Conservation (phyloP, 2,888 invertebrate genomes). For the Ochropleura leucogaster region DNA sequence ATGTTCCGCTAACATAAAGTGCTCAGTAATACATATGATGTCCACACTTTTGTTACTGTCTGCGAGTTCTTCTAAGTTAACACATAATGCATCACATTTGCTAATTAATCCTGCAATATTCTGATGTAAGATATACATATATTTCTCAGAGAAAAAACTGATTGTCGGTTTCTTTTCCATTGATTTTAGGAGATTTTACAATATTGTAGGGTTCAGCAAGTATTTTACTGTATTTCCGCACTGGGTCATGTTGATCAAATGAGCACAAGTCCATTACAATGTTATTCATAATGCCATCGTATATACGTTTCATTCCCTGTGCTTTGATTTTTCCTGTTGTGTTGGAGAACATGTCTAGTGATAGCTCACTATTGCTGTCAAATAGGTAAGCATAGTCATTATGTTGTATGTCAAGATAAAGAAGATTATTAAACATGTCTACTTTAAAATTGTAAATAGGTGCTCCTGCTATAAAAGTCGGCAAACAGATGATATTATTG, state of each 20-base stretch:
- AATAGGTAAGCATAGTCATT: conserved; percentile 4
- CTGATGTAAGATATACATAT: conserved; percentile 7
- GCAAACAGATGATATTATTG: conserved; percentile 1
- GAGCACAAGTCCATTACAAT: background rate
- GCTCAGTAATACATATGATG: background rate
- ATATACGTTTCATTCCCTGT: background rate
- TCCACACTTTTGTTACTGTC: background rate
- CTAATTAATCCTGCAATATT: conserved; percentile 7
- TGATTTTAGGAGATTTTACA: background rate
- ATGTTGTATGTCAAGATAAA: background rate
- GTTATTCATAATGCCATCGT: background rate
- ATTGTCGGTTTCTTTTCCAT: conserved; percentile 1
- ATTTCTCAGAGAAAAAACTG: conserved; percentile 18
- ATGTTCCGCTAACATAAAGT: background rate
- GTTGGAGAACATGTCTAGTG: conserved; percentile 4
- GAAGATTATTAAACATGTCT: conserved; percentile 1
- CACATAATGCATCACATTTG: conserved; percentile 1
- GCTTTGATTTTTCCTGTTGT: background rate
- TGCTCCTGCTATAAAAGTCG: background rate
- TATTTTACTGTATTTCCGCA: background rate
- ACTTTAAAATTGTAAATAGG: conserved; percentile 11
- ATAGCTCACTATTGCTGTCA: background rate
- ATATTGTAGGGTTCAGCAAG: background rate
- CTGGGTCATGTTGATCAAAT: background rate
- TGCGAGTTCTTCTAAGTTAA: conserved; percentile 2